phyloP scores from a whole-genome alignment of 2,113 vertebrate species.

The Nyctibius bracteatus region DNA sequence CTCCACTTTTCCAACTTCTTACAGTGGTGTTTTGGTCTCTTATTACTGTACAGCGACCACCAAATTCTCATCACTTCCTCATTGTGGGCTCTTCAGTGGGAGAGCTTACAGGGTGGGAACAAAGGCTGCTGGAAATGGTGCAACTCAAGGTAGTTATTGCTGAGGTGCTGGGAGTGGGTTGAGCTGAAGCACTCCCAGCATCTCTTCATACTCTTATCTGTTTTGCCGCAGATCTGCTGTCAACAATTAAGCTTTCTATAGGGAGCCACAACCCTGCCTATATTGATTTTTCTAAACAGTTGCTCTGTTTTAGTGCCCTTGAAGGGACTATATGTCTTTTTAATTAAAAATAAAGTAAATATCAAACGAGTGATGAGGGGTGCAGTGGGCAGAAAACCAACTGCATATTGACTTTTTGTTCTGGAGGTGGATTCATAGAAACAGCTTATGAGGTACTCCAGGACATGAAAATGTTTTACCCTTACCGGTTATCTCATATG shows the following conservation, averaged over 20 bases:
- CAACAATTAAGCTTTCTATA: slow-evolving; percentile 44
- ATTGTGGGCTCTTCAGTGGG: neutral
- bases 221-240: slow-evolving; percentile 34
- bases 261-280: slow-evolving; percentile 1
- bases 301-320: slow-evolving; percentile 15
- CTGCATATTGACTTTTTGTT: slow-evolving; percentile 5
- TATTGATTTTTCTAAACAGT: slow-evolving; percentile 49
- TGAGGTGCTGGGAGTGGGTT: neutral
- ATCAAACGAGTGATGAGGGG: slow-evolving; percentile 33
- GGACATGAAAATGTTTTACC: neutral
- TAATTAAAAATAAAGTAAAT: slow-evolving; percentile 65
- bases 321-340: slow-evolving; percentile 27
- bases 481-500: neutral
- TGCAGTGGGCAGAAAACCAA: slow-evolving; percentile 15
- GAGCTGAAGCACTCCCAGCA: neutral
- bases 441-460: neutral
- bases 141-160: neutral
- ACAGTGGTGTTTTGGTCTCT: neutral
- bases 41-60: neutral
- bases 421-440: neutral
- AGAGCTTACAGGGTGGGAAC: neutral
- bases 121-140: neutral
- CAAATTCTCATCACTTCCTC: neutral
- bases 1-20: neutral
- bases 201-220: neutral